Evolutionary conservation across 2,113 vertebrate species (phyloP).

Genomic region (Pardalotus punctatus): DNA sequence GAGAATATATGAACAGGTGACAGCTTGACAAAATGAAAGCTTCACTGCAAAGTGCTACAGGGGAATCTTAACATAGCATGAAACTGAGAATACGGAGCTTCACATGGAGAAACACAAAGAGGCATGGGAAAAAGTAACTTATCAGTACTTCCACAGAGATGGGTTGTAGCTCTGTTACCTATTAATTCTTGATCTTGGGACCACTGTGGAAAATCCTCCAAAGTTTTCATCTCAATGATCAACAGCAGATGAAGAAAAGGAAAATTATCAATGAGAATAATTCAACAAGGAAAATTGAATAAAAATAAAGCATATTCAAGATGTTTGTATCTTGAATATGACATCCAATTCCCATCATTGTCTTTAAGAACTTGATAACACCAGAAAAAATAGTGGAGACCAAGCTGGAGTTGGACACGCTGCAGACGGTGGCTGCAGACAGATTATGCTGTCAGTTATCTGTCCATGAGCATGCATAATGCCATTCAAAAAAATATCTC

Average conservation of each 20-base stretch:
- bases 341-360: not conserved
- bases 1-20: not conserved
- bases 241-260: not conserved
- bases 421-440: not conserved
- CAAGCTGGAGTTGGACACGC: not conserved
- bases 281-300: not conserved
- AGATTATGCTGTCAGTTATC: not conserved
- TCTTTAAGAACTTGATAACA: not conserved
- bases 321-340: not conserved
- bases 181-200: not conserved
- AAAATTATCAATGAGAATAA: not conserved
- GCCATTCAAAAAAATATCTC: not conserved
- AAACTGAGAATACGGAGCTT: not conserved
- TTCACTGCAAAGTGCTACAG: not conserved
- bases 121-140: not conserved
- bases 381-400: not conserved
- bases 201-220: not conserved
- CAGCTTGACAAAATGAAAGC: not conserved
- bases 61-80: not conserved
- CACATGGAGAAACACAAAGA: not conserved
- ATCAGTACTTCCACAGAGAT: not conserved
- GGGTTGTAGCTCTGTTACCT: not conserved
- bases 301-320: not conserved
- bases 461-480: not conserved
- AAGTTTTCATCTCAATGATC: not conserved